Conservation (phyloP, 2,888 invertebrate species). For the Sinotaia quadrata region DNA sequence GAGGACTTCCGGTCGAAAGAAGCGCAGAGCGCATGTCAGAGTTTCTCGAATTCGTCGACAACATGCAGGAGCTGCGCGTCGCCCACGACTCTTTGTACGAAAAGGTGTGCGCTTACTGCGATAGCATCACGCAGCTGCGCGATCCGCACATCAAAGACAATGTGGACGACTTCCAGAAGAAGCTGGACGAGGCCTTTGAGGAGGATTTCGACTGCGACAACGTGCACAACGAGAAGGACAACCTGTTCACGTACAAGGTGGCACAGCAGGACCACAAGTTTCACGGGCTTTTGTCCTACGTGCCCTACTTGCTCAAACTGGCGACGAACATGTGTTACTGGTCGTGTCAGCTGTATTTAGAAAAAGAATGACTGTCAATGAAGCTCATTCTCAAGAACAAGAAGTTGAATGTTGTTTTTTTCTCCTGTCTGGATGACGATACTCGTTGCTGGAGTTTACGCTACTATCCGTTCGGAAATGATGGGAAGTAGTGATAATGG, state of each 20-base stretch:
- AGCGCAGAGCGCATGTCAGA: slow-evolving; percentile 53
- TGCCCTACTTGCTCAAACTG: slow-evolving; percentile 59
- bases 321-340: slow-evolving; percentile 56
- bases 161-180: slow-evolving; percentile 55
- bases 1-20: slow-evolving; percentile 49
- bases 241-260: slow-evolving; percentile 65
- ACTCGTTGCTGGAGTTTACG: no score
- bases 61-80: slow-evolving; percentile 49
- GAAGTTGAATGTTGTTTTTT: no score
- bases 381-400: no score
- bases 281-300: slow-evolving; percentile 60
- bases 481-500: no score
- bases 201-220: slow-evolving; percentile 60
- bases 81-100: slow-evolving; percentile 54
- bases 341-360: slow-evolving; percentile 56
- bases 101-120: slow-evolving; percentile 53
- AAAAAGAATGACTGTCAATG: slow-evolving; percentile 43
- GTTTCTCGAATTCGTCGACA: slow-evolving; percentile 57
- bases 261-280: slow-evolving; percentile 54
- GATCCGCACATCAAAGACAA: slow-evolving; percentile 56
- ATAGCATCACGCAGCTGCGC: slow-evolving; percentile 53
- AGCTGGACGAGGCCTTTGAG: slow-evolving; percentile 44
- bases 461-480: no score
- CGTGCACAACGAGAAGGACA: slow-evolving; percentile 59
- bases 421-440: no score